phyloP scores from a whole-genome alignment of 2,113 vertebrate genomes.

The human region DNA sequence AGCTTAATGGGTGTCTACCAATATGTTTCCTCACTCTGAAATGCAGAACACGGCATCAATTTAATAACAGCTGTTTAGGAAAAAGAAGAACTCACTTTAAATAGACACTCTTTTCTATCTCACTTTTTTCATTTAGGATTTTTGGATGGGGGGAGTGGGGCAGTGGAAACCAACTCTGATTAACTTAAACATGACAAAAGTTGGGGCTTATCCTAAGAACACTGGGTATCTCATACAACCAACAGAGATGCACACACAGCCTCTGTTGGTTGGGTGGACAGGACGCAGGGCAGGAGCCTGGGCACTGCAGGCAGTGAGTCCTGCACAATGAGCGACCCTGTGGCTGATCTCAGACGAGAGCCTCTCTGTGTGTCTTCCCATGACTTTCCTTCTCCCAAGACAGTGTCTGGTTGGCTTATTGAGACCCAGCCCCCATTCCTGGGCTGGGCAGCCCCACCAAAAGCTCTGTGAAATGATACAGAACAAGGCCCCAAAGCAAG shows the following conservation, averaged over 20 bases:
- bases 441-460: background rate
- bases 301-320: background rate
- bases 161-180: background rate
- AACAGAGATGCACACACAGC: background rate
- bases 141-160: background rate
- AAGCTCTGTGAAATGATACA: background rate
- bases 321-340: background rate
- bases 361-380: background rate
- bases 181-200: background rate
- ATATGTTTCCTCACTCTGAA: background rate
- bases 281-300: too few species aligned
- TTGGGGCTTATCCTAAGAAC: background rate
- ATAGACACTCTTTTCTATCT: background rate
- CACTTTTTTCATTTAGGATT: background rate
- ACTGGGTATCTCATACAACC: background rate
- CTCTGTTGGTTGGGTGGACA: rapidly evolving
- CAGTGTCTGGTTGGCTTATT: background rate
- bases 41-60: background rate
- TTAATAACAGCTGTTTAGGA: background rate
- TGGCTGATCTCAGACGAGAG: background rate
- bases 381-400: background rate
- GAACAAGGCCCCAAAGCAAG: background rate
- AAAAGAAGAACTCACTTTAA: background rate
- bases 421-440: background rate
- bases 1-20: background rate